Conservation (phyloP, 2,113 vertebrate genomes). For the Collichthys lucidus region DNA sequence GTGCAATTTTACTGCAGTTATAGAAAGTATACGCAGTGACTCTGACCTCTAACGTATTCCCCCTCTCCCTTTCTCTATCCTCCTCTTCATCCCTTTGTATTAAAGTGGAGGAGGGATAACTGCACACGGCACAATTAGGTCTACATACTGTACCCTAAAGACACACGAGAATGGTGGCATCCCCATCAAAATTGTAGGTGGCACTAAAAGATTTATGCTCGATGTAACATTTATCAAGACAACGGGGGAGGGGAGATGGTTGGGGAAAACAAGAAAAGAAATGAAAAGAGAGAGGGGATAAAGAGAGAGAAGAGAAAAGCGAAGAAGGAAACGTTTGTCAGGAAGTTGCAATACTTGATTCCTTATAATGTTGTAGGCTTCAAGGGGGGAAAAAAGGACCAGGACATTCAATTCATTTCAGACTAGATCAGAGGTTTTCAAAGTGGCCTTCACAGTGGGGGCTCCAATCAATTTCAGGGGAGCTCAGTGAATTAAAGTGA, state of each 20-base stretch:
- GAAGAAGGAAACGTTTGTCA: conserved; percentile 44
- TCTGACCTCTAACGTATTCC: background rate
- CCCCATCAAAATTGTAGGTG: conserved; percentile 79
- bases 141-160: conserved; percentile 57
- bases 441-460: too few species aligned
- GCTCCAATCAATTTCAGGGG: background rate
- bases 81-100: background rate
- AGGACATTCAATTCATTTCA: background rate
- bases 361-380: background rate
- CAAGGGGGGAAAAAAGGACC: background rate
- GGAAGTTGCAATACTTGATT: conserved; percentile 25
- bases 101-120: conserved; percentile 14
- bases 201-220: conserved; percentile 79
- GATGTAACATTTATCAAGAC: conserved; percentile 80
- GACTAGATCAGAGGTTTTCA: too few species aligned
- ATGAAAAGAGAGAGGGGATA: background rate
- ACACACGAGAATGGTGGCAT: conserved; percentile 62
- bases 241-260: conserved; percentile 20
- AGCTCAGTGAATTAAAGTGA: too few species aligned
- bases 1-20: background rate
- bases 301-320: conserved; percentile 12
- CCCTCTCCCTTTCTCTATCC: background rate
- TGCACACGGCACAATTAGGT: conserved; percentile 62
- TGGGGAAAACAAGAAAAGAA: conserved; percentile 41
- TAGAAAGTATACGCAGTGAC: background rate